A percentile compares a stretch with the other conserved stretches of the same genome.
Conservation (phyloP, 2,888 invertebrate genomes). For the Labia minor region DNA sequence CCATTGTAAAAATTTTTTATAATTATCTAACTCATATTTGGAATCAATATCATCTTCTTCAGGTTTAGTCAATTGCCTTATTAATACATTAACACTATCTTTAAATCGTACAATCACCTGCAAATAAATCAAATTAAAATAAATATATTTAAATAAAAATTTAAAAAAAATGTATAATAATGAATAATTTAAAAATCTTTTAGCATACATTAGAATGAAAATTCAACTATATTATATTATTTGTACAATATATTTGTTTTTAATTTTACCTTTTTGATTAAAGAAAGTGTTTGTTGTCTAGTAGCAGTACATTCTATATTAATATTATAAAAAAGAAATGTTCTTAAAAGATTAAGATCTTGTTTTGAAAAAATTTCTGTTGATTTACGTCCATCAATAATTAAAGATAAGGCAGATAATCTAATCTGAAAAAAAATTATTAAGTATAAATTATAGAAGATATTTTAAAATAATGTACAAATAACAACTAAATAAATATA, state of each 20-base stretch:
- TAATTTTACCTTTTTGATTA: slow-evolving; percentile 66
- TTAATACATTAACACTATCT: slow-evolving; percentile 34
- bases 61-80: slow-evolving; percentile 13
- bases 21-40: slow-evolving; percentile 28
- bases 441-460: slow-evolving; percentile 27
- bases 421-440: slow-evolving; percentile 50
- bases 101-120: slow-evolving; percentile 41
- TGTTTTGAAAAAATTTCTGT: slow-evolving; percentile 50
- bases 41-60: slow-evolving; percentile 20
- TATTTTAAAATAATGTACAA: too few species aligned
- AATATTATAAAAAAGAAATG: slow-evolving; percentile 56
- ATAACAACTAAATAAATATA: too few species aligned
- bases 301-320: slow-evolving; percentile 56
- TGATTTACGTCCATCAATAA: slow-evolving; percentile 62
- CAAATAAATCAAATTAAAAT: slow-evolving; percentile 17
- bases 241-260: too few species aligned
- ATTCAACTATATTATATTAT: too few species aligned
- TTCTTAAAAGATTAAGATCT: slow-evolving; percentile 53
- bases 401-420: slow-evolving; percentile 52
- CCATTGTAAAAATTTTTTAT: slow-evolving; percentile 40
- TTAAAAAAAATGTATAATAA: slow-evolving; percentile 20
- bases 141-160: slow-evolving; percentile 15
- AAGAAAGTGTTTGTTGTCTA: slow-evolving; percentile 54
- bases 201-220: too few species aligned
- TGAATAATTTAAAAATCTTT: neutral